Evolutionary conservation across 2,888 invertebrate genomes (phyloP).

Genomic region (Pyrgus malvae): DNA sequence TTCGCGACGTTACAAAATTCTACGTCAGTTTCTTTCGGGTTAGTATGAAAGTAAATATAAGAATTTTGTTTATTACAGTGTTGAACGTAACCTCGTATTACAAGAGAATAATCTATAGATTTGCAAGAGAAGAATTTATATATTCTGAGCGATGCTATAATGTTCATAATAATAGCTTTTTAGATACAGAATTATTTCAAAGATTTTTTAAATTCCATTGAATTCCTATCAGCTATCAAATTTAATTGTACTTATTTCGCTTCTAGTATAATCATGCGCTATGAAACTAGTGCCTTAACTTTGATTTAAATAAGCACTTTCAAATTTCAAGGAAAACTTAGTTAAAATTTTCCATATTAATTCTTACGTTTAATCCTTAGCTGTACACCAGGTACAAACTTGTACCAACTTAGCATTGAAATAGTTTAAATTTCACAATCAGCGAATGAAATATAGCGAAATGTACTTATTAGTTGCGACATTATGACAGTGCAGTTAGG

Average conservation of each 20-base stretch:
- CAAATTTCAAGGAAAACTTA: slow-evolving; percentile 4
- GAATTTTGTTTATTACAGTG: too few relatives aligned
- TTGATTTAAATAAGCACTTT: background rate
- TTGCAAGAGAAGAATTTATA: too few relatives aligned
- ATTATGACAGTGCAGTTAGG: too few relatives aligned
- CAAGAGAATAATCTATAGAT: background rate
- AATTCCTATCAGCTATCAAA: too few relatives aligned
- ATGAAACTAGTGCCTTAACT: background rate
- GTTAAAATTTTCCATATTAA: slow-evolving; percentile 14
- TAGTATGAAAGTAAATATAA: background rate
- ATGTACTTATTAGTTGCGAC: background rate
- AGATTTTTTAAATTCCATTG: too few relatives aligned
- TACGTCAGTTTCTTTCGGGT: slow-evolving; percentile 2
- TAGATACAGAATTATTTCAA: too few relatives aligned
- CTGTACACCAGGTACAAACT: slow-evolving; percentile 12
- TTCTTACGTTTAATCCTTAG: slow-evolving; percentile 9
- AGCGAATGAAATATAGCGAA: slow-evolving; percentile 5
- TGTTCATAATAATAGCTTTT: too few relatives aligned
- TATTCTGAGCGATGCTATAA: too few relatives aligned
- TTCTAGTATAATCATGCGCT: background rate
- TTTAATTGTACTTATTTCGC: too few relatives aligned
- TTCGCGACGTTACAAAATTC: slow-evolving; percentile 10
- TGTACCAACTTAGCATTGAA: slow-evolving; percentile 16
- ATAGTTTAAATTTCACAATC: slow-evolving; percentile 6
- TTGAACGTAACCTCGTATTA: background rate